Evolutionary conservation across 2,888 invertebrate species (phyloP), one percentile per base, ranked within the genome.

Genomic region (Drosophila siamana): DNA sequence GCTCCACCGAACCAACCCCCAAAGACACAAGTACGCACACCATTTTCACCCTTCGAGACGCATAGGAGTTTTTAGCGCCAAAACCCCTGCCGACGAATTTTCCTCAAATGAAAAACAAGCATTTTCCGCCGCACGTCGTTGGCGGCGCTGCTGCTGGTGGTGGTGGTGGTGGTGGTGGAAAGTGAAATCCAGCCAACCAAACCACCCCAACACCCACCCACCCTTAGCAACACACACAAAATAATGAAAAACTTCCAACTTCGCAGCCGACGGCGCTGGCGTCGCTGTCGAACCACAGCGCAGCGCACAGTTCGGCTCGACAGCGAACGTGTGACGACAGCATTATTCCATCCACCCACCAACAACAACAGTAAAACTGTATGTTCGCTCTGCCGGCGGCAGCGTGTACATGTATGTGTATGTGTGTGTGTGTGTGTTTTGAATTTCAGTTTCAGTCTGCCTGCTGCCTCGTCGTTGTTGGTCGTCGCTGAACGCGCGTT

Each of bases 111-210:
- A 83, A 87, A 87, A 82, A 57, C 86, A 59, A 74, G 83, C 74
- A 74, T 78, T 75, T 69, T 79, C 79, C 85, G 28, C 13, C 9
- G 52, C 19, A 30, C 19, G 19, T 19, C 44, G 22, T 66, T 44
- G 40, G 40, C 43, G 9, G 41, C 48, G 19, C 6, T 22, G 22
- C 46, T 15, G 44, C 36, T 28, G 19, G 28, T 11, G n/a, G 11
- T 33, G n/a, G n/a, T 33, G 33, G 4, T 5, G 61, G 80, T 60
- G 88, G 86, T 83, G 88, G 83, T 82, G 83, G 74, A 88, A 84
- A 84, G 84, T 86, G 84, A 84, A 84, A 88, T 70, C 26, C 88
- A 80, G 51, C 88, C 84, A 84, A 84, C 88, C 88, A 84, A 75
- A 68, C 74, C 72, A 72, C 73, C 76, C 69, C 59, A 75, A 24